Percentiles rank a stretch among this genome's conserved stretches.
These are phyloP conservation scores for Odocoileus hemionus DNA, from an alignment of 2,113 vertebrate genomes.

Conservation along the genomic window DNA sequence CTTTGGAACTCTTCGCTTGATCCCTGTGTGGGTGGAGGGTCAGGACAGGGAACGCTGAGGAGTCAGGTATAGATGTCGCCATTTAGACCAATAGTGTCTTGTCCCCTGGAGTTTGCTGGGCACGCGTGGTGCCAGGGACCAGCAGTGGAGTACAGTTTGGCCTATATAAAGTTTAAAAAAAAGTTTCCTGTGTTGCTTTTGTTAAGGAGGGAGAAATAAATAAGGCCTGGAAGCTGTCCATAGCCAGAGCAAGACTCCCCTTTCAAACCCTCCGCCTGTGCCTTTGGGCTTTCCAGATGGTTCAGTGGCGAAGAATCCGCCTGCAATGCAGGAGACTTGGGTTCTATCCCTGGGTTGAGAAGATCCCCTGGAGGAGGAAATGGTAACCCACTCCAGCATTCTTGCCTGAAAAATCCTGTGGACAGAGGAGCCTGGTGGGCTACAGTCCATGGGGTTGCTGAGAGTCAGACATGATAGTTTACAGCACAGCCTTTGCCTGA, in stretches of 20 bases:
- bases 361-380: neutral
- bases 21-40: neutral
- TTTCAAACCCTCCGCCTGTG: neutral
- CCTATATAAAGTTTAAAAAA: neutral
- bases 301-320: neutral
- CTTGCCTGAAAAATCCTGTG: neutral
- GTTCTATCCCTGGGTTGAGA: neutral
- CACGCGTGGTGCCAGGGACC: rapidly evolving
- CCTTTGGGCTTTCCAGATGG: neutral
- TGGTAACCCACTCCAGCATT: neutral
- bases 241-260: neutral
- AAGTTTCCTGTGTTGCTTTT: conserved; percentile 10
- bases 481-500: neutral
- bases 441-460: neutral
- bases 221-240: neutral
- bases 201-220: conserved; percentile 5
- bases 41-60: neutral
- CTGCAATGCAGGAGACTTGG: neutral
- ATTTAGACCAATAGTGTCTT: neutral
- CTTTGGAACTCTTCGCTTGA: neutral
- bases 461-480: neutral
- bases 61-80: neutral
- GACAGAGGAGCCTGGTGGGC: neutral
- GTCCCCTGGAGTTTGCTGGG: neutral
- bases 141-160: neutral